phyloP scores from a whole-genome alignment of 2,113 vertebrate species.

The Hystrix brachyura region DNA sequence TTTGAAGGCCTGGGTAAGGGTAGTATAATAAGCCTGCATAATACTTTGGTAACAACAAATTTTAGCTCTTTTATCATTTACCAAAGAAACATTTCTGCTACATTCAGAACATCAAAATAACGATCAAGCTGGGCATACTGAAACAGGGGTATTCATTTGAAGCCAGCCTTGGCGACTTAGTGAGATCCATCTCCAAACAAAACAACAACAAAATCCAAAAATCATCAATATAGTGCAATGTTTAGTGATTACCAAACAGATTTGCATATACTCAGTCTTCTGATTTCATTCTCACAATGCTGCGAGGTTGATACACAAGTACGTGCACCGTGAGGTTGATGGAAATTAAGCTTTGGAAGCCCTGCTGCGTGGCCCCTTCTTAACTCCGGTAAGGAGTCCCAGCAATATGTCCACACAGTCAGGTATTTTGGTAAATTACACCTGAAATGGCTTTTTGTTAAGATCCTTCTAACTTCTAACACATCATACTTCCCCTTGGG shows the following conservation, averaged over 20 bases:
- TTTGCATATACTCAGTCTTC: conserved; percentile 24
- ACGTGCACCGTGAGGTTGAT: neutral
- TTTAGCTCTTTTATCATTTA: conserved; percentile 4
- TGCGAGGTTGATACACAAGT: neutral
- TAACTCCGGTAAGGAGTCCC: neutral
- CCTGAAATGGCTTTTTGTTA: neutral
- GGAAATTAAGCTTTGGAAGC: neutral
- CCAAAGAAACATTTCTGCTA: conserved; percentile 19
- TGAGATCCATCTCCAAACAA: neutral
- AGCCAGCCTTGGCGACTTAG: neutral
- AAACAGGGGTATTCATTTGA: neutral
- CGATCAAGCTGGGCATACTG: neutral
- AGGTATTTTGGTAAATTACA: neutral
- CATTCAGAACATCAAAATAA: conserved; percentile 23
- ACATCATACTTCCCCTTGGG: neutral
- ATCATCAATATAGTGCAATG: neutral
- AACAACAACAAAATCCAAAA: neutral
- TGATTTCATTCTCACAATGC: conserved; percentile 38
- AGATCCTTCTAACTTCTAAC: neutral
- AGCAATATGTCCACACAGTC: neutral
- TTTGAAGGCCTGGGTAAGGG: conserved; percentile 9
- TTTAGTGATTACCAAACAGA: conserved; percentile 38
- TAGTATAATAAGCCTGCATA: neutral
- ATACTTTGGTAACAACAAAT: neutral
- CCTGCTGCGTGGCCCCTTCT: neutral